phyloP scores from a whole-genome alignment of 2,888 invertebrate genomes.

The Leucophenga maculata region DNA sequence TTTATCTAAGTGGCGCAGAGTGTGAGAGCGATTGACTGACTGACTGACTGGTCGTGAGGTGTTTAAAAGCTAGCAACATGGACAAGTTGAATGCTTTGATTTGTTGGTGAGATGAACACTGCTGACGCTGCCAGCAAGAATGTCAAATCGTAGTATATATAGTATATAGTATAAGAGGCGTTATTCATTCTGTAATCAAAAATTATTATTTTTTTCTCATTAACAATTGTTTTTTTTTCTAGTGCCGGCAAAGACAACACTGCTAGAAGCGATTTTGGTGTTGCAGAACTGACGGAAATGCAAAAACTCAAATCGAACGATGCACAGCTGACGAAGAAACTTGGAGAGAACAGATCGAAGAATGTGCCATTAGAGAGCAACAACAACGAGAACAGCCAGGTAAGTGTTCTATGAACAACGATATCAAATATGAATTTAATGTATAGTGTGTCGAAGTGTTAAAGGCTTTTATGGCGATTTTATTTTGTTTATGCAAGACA shows the following conservation, averaged over 20 bases:
- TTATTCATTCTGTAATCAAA: too few relatives aligned
- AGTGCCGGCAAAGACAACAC: conserved; percentile 10
- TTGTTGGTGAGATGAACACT: conserved; percentile 37
- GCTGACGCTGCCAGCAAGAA: too few relatives aligned
- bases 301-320: conserved; percentile 1
- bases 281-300: neutral
- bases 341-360: neutral
- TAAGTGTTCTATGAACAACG: neutral
- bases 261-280: neutral
- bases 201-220: too few relatives aligned
- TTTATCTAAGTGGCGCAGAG: too few relatives aligned
- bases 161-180: too few relatives aligned
- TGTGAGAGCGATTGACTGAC: too few relatives aligned
- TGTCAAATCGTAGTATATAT: too few relatives aligned
- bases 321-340: neutral
- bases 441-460: neutral
- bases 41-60: too few relatives aligned
- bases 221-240: too few relatives aligned
- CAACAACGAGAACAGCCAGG: neutral
- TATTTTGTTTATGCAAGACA: too few relatives aligned
- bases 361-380: neutral
- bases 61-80: conserved; percentile 21
- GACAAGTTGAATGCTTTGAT: conserved; percentile 36
- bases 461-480: too few relatives aligned
- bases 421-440: too few relatives aligned